phyloP scores from a whole-genome alignment of 1,140 invertebrate genomes.

The Pseudomyrmex pallidus region DNA sequence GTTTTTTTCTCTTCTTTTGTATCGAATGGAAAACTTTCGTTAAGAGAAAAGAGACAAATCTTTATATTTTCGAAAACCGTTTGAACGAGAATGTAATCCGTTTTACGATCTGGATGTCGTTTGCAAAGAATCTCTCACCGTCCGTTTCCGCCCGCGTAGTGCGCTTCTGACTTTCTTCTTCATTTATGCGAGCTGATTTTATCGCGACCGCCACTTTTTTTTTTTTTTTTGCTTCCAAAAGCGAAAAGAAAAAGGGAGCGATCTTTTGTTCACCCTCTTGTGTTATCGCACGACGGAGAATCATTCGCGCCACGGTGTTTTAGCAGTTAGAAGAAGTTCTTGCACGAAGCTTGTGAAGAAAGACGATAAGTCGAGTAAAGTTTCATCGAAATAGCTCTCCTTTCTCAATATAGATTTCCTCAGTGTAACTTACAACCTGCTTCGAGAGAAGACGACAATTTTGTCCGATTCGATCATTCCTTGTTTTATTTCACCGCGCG shows the following conservation, averaged over 20 bases:
- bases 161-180: conserved; percentile 41
- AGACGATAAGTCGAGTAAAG: conserved; percentile 58
- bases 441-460: conserved; percentile 44
- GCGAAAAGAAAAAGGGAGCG: neutral
- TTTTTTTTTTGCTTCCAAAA: neutral
- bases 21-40: neutral
- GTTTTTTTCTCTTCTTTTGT: no score
- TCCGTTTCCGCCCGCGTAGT: conserved; percentile 2
- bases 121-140: conserved; percentile 28
- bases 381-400: conserved; percentile 50
- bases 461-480: conserved; percentile 7
- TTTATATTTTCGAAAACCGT: conserved; percentile 15
- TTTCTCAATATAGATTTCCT: conserved; percentile 56
- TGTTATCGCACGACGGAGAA: conserved; percentile 37
- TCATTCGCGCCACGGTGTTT: conserved; percentile 48
- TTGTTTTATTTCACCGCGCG: conserved; percentile 34
- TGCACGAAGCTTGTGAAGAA: conserved; percentile 36
- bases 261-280: conserved; percentile 23
- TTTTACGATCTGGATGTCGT: conserved; percentile 29
- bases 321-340: conserved; percentile 45
- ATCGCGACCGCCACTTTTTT: conserved; percentile 2
- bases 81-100: conserved; percentile 8
- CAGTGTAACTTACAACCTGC: conserved; percentile 47
- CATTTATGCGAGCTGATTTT: conserved; percentile 41
- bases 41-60: conserved; percentile 1